Evolutionary conservation across 2,797 vertebrate species (phyloP).

Genomic region (Oreochromis mossambicus): DNA sequence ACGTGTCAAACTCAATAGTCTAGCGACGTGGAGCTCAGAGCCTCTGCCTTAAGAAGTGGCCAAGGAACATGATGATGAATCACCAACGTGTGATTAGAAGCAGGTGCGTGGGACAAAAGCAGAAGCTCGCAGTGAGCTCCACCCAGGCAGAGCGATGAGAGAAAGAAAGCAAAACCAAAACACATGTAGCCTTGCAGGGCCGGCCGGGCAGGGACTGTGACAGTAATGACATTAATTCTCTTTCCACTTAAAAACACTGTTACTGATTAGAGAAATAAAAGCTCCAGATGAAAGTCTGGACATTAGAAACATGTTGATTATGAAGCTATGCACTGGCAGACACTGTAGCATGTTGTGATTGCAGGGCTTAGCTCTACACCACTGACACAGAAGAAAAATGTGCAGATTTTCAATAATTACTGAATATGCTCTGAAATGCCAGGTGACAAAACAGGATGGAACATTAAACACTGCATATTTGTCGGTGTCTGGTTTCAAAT

Average conservation of each 20-base stretch:
- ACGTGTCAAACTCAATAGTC: not conserved
- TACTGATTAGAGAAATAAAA: not conserved
- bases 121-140: not conserved
- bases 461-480: not conserved
- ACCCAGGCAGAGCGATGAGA: not conserved
- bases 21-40: rapidly evolving
- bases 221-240: not conserved
- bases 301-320: not conserved
- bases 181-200: not conserved
- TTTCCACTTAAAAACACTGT: not conserved
- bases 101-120: not conserved
- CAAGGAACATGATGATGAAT: not conserved
- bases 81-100: not conserved
- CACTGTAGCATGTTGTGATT: rapidly evolving
- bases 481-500: not conserved
- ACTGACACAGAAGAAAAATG: not conserved
- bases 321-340: not conserved
- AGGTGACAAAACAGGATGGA: not conserved
- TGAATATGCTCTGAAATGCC: not conserved
- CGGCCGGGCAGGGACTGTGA: not conserved
- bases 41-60: not conserved
- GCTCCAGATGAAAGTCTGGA: not conserved
- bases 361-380: not conserved
- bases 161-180: not conserved
- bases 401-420: not conserved